Evolutionary conservation across 2,113 vertebrate genomes (phyloP).

Genomic region (Syrrhaptes paradoxus): DNA sequence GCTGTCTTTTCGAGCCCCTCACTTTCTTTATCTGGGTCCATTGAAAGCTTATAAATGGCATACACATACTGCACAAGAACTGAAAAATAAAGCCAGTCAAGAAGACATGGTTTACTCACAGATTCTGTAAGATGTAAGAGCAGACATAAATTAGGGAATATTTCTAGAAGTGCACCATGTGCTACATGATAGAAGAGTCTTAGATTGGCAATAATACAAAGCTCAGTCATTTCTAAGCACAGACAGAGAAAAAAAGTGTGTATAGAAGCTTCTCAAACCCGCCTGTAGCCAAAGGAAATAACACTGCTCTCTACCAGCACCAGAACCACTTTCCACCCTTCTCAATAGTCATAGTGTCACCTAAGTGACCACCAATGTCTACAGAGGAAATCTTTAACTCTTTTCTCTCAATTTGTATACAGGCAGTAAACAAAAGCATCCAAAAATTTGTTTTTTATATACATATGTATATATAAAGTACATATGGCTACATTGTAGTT

Average conservation of each 20-base stretch:
- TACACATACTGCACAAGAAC: background rate
- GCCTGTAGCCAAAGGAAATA: background rate
- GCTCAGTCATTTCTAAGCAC: background rate
- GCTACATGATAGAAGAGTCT: background rate
- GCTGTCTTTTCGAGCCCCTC: background rate
- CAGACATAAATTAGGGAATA: background rate
- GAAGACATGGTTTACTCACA: background rate
- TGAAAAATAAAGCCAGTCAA: background rate
- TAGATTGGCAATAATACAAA: background rate
- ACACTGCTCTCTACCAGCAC: rapidly evolving
- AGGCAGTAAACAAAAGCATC: background rate
- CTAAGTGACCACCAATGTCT: background rate
- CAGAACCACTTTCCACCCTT: background rate
- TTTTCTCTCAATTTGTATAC: background rate
- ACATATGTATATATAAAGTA: background rate
- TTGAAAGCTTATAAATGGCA: background rate
- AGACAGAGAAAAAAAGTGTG: background rate
- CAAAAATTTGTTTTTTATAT: background rate
- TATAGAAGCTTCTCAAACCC: background rate
- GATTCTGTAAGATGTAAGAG: background rate
- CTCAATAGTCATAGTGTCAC: background rate
- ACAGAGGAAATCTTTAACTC: background rate
- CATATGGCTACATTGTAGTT: background rate
- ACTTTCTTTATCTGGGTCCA: background rate
- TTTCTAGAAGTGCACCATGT: background rate